Evolutionary conservation across 2,113 vertebrate species (phyloP).

Genomic region (Channa maculata): DNA sequence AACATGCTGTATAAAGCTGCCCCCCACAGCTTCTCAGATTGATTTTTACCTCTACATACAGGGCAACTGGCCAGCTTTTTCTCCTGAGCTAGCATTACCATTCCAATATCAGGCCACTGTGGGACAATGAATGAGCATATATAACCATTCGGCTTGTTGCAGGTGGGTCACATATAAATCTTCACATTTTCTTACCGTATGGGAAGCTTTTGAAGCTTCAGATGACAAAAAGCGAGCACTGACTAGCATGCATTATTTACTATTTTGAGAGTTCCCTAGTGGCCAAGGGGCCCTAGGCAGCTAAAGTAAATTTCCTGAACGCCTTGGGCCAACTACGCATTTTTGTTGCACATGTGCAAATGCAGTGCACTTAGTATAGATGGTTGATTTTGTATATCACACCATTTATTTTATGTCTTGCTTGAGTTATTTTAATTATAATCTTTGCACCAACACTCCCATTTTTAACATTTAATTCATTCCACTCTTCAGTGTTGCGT

Average conservation of each 20-base stretch:
- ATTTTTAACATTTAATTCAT: background rate
- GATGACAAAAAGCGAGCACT: background rate
- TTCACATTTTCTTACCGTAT: background rate
- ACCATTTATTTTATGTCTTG: background rate
- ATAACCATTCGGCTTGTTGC: background rate
- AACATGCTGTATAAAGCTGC: too few species aligned
- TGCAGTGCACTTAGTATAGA: background rate
- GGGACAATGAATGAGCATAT: background rate
- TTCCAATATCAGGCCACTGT: background rate
- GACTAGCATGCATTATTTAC: too few species aligned
- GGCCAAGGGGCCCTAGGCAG: background rate
- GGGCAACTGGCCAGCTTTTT: background rate
- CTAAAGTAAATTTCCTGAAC: background rate
- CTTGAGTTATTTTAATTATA: too few species aligned
- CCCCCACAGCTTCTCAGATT: too few species aligned
- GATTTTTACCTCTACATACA: too few species aligned
- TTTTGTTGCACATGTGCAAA: background rate
- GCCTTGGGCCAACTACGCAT: background rate
- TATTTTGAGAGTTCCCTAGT: too few species aligned
- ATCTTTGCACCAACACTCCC: too few species aligned
- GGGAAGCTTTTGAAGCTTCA: background rate
- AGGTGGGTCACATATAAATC: background rate
- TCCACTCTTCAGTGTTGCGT: background rate
- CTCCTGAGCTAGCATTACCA: background rate
- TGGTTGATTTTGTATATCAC: background rate